These are phyloP conservation scores for Mustela nigripes DNA, from an alignment of 2,113 vertebrate species.

Conservation along the genomic window DNA sequence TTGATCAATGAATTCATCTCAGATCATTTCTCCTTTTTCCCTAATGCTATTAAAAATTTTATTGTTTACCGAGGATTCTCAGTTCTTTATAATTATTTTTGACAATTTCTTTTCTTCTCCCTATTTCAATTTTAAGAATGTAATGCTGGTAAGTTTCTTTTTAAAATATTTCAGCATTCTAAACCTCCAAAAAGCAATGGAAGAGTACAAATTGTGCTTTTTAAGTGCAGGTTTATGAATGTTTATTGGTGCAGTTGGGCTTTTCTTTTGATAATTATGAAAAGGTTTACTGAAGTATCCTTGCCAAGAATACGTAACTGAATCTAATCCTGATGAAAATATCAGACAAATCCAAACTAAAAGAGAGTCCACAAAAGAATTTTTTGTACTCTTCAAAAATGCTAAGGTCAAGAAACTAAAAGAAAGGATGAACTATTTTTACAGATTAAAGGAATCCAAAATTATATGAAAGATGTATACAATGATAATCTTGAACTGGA, in stretches of 20 bases:
- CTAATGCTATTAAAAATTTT: neutral
- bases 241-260: neutral
- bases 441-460: neutral
- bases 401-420: neutral
- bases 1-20: neutral
- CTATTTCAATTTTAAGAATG: neutral
- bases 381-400: neutral
- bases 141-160: neutral
- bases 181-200: neutral
- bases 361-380: neutral
- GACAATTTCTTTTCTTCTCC: neutral
- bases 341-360: neutral
- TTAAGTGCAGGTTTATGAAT: neutral
- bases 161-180: slow-evolving; percentile 7
- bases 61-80: neutral
- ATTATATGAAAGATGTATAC: neutral
- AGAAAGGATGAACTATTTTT: neutral
- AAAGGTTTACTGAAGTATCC: neutral
- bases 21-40: neutral
- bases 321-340: neutral
- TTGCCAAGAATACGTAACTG: neutral
- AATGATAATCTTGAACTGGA: neutral
- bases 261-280: neutral
- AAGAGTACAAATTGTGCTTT: neutral
- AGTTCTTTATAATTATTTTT: slow-evolving; percentile 20